Evolutionary conservation across 2,888 invertebrate genomes (phyloP).

Genomic region (Zhuqinia jingwanae): DNA sequence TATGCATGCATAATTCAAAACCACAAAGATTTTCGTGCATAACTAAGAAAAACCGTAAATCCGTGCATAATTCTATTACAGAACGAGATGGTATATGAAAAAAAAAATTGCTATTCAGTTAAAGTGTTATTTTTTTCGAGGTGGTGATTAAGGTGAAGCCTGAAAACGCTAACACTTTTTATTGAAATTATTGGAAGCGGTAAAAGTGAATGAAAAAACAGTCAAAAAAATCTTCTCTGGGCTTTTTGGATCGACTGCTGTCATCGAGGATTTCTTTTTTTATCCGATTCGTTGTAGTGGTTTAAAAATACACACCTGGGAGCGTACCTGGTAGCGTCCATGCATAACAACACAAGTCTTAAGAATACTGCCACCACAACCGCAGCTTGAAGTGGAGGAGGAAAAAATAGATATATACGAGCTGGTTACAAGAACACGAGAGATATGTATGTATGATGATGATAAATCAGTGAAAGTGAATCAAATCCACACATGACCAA

Average conservation of each 20-base stretch:
- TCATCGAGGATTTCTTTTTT: slow-evolving; percentile 21
- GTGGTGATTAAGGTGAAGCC: slow-evolving; percentile 16
- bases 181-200: slow-evolving; percentile 36
- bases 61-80: slow-evolving; percentile 56
- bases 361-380: slow-evolving; percentile 32
- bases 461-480: slow-evolving; percentile 72
- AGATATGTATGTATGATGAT: slow-evolving; percentile 15
- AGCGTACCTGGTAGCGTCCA: slow-evolving; percentile 37
- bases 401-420: too few relatives aligned
- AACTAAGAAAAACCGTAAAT: slow-evolving; percentile 37
- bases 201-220: slow-evolving; percentile 68
- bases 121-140: background rate
- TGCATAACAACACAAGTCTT: slow-evolving; percentile 52
- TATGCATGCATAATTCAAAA: slow-evolving; percentile 53
- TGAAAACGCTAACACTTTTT: slow-evolving; percentile 20
- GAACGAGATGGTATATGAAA: background rate
- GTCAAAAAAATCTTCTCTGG: too few relatives aligned
- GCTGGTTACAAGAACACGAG: background rate
- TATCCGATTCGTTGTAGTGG: slow-evolving; percentile 60
- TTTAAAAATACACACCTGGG: slow-evolving; percentile 60
- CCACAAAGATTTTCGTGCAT: slow-evolving; percentile 46
- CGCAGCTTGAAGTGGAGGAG: slow-evolving; percentile 18
- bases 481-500: slow-evolving; percentile 62
- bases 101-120: background rate
- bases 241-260: too few relatives aligned